Base-by-base conservation (phyloP, 2,113 vertebrate genomes). In the Rhabdornis inornatus region DNA sequence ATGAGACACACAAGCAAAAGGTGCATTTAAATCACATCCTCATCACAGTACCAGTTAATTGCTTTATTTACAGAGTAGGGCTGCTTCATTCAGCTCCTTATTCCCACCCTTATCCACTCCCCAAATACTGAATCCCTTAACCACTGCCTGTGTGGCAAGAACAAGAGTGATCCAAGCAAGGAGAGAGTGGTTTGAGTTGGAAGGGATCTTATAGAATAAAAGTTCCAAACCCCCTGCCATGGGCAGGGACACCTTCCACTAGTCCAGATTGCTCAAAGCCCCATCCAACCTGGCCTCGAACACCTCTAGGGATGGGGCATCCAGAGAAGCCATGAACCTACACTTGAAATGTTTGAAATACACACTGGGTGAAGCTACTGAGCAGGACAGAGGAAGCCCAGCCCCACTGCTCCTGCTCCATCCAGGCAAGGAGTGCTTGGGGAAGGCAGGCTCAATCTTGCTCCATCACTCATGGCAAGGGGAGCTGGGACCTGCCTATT, bases 371-470 rank as follows among this genome's bases (percentile, higher is more conserved):
- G 15, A 57, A 76, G 64, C 2, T 15, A 2, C 16, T 7, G 3
- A 4, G 53, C 35, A 47, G 47, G 68, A 27, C 27, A 35, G 14
- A 44, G 45, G 24, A 20, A 15, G 30, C 57, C 6, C 59, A 30
- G 44, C 55, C 53, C 27, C 72, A 10, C 3, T 1, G 1, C 27
- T 28, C 66, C 56, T 44, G 61, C 15, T 33, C 49, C 35, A 10
- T 17, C 21, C 5, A 42, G 39, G 57, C 0, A 0, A 35, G 28
- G 24, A 44, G 27, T 1, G 9, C 47, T 28, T 25, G 3, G 56
- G 42, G 35, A 9, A 68, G 27, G 40, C 30, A 52, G 40, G 44
- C 20, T 65, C 59, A 65, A 13, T 25, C 39, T 12, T 0, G 1
- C 30, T 64, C 47, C 0, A 0, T 25, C 52, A 44, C 39, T 14